Base-by-base conservation (phyloP, 2,113 vertebrate species). In the Ceyx melanurus region DNA sequence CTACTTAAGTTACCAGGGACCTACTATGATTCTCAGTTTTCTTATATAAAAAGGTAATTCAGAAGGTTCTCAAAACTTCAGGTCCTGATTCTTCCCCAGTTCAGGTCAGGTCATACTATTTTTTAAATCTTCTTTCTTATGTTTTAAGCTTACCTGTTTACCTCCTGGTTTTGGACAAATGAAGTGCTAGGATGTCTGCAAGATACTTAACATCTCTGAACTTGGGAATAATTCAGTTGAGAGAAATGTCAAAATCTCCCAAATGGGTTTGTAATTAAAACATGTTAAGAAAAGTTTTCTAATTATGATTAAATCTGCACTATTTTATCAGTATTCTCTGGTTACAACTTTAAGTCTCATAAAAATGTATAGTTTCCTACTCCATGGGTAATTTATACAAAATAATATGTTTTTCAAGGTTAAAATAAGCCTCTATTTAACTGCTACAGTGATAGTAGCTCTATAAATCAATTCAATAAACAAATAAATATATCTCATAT, bases 1-100 rank as follows among this genome's bases (percentile, higher is more conserved):
- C 14, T 90, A 3, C 13, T 83, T 81, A 31, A 73, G 40, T 37
- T 67, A 62, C 16, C 13, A 48, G 33, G 42, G 19, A 64, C 6
- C 42, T 28, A 11, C 13, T 40, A 46, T 37, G 37, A 25, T 51
- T 37, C 20, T 62, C 26, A 25, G 14, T 28, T 65, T 80, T 67
- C 73, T 37, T 78, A 21, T 45, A 72, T 35, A 35, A 35, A 7
- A 25, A 79, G 60, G 77, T 77, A 46, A 74, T 85, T 93, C 67
- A 42, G 37, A 94, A 89, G 71, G 33, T 89, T 87, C 79, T 88
- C 56, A 88, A 88, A 73, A 70, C 61, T 92, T 82, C 67, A 67
- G 78, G 89, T 77, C 72, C 20, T 60, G 46, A 35, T 89, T 74
- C 56, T 71, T 77, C 23, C 43, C 87, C 62, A 60, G 2, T 89